phyloP scores from a whole-genome alignment of 2,888 invertebrate species.

The Lacanobia wlatinum region DNA sequence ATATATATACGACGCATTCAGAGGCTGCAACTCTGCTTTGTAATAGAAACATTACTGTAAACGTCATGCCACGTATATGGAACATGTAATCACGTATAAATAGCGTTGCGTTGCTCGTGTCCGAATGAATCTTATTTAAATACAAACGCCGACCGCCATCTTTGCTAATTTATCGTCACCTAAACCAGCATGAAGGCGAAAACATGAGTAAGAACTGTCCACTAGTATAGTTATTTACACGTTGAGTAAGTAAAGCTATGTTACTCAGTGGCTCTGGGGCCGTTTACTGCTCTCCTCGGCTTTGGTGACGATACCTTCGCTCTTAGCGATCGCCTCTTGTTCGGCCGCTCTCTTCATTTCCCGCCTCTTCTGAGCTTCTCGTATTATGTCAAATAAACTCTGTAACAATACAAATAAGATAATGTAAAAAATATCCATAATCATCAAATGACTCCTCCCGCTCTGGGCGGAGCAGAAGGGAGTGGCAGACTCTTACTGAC shows the following conservation, averaged over 20 bases:
- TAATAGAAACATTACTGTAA: constrained; percentile 19
- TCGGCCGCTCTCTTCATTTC: constrained; percentile 82
- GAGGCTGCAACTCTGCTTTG: constrained; percentile 19
- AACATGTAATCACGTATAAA: constrained; percentile 4
- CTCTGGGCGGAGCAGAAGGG: too few species aligned
- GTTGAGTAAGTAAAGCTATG: constrained; percentile 53
- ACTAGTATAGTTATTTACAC: constrained; percentile 65
- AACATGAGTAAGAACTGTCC: constrained; percentile 49
- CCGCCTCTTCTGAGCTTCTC: constrained; percentile 85
- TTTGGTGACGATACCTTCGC: constrained; percentile 81
- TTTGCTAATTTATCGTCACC: constrained; percentile 71
- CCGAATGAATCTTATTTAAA: constrained; percentile 55
- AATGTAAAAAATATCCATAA: too few species aligned
- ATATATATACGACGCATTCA: constrained; percentile 28
- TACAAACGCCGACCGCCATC: constrained; percentile 69
- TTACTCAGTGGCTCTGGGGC: constrained; percentile 82
- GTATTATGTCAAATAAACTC: constrained; percentile 87
- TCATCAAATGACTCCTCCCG: too few species aligned
- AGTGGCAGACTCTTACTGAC: too few species aligned
- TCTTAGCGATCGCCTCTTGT: constrained; percentile 73
- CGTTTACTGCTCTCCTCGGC: constrained; percentile 75
- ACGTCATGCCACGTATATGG: constrained; percentile 2
- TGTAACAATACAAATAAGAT: constrained; percentile 68
- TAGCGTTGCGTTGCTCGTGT: constrained; percentile 28
- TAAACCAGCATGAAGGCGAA: constrained; percentile 73